Evolutionary conservation across 2,888 invertebrate species (phyloP), one percentile per base, ranked within the genome.

Genomic region (Idaea aversata): DNA sequence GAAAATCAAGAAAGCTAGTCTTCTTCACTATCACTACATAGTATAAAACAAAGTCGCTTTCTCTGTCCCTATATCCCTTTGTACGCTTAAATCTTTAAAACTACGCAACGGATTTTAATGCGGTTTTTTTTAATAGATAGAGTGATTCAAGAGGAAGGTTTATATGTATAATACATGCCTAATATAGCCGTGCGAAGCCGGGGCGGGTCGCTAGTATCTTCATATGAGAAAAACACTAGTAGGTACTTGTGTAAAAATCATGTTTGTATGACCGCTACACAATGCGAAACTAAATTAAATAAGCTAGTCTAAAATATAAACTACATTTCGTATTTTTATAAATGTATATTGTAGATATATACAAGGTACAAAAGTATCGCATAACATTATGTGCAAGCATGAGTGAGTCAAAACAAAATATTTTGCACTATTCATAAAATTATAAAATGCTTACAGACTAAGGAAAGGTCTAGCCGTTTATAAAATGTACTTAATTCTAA

Each of bases 301-400:
- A 25, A 25, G 25, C 10, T 57, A 62, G 0, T 15, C 35, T 35
- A 63, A 2, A 13, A 69, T 2, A 65, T 61, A 57, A 71, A 70
- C 63, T 61, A 64, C 47, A 15, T 15, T 63, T 69, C 62, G 68
- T 64, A 71, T 65, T 66, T 68, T 81, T 79, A 70, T 79, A 78
- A 74, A 77, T 70, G 77, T 72, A 77, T 81, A 74, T 67, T 63
- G 58, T 47, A 10, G 47, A 67, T 70, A 66, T 85, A 83, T 83
- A 86, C 83, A 85, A 83, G 84, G 86, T 88, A 88, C 80, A 86
- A 86, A 87, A 85, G 81, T 84, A 81, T 84, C 78, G 77, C 79
- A 76, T 67, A 70, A 65, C 64, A 35, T 63, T 68, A 69, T 72
- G 58, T 59, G 15, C 34, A 59, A 59, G 59, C 59, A 59, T 59